Percentiles rank a stretch among this genome's conserved stretches.
Conservation (phyloP, 2,888 invertebrate genomes). For the Hoplodrina ambigua region DNA sequence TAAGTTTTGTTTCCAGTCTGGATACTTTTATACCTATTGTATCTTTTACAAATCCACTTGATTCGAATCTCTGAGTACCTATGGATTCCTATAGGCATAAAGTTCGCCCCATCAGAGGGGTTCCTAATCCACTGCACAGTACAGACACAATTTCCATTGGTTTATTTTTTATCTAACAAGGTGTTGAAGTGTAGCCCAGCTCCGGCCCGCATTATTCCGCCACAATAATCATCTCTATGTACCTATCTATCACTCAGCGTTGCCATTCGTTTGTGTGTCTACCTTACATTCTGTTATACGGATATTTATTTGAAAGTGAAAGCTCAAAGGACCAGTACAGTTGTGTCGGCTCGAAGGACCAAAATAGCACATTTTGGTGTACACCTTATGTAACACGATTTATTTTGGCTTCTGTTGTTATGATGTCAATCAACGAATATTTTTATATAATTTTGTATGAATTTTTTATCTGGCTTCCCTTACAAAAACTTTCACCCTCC, state of each 20-base stretch:
- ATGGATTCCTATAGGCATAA: background rate
- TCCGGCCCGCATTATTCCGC: background rate
- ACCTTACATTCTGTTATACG: constrained; percentile 4
- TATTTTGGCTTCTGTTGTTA: background rate
- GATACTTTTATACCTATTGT: background rate
- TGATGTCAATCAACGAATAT: background rate
- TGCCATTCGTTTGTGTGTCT: constrained; percentile 6
- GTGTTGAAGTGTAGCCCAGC: background rate
- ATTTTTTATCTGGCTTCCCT: background rate
- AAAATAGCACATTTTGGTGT: no score
- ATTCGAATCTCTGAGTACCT: background rate
- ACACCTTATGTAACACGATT: background rate
- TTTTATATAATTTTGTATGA: background rate
- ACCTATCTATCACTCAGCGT: constrained; percentile 17
- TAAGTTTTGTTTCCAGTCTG: background rate
- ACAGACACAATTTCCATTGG: background rate
- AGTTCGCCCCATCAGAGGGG: background rate
- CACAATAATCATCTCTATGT: constrained; percentile 13
- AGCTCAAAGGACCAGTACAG: background rate
- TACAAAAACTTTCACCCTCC: constrained; percentile 5
- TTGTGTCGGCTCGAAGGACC: no score
- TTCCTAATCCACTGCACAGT: background rate
- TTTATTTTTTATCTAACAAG: background rate
- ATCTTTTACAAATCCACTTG: background rate
- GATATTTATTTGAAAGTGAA: background rate